Evolutionary conservation across 2,888 invertebrate species (phyloP), one percentile per base, ranked within the genome.

Genomic region (Hoplodrina blanda): DNA sequence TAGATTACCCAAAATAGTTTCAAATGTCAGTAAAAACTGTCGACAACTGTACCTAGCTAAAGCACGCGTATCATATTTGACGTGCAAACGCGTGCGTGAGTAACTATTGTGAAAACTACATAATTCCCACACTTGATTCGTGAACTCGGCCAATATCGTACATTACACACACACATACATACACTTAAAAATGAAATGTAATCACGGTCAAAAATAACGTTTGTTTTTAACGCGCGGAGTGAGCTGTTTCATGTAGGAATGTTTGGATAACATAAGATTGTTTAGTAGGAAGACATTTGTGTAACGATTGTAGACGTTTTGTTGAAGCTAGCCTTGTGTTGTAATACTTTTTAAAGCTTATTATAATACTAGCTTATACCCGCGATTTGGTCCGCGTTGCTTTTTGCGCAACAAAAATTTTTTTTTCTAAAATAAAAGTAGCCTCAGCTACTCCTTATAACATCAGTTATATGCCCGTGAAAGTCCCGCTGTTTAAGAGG

Each of bases 141-240:
- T 73, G 62, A 71, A 62, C 41, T 55, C 44, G 54, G 70, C 52
- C 69, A 70, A 64, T 69, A 69, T 56, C n/a, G 56, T 72, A 70
- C 19, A 70, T 82, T 62, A 69, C 46, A 46, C 19, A 62, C 62
- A 44, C 44, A n/a, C 54, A 52, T 44, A 56, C 33, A 49, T 53
- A 56, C 55, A 25, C 53, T 75, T 52, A 46, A 73, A 62, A 68
- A 65, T 65, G 37, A 62, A 80, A 59, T 59, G 46, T 33, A 63
- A 72, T 70, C 71, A 72, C 69, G 69, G 69, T 65, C 65, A 37
- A 60, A 82, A 66, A 63, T 69, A 80, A 80, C 49, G 30, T 15
- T 54, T 65, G 50, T 53, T 46, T 54, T 75, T 56, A 41, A 25
- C 56, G 53, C 46, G 56, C 30, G 30, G 49, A 46, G 46, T 50